A percentile compares a stretch with the other conserved stretches of the same genome.
Evolutionary conservation across 1,140 invertebrate species (phyloP).

Genomic region (Ganaspis sp.): DNA sequence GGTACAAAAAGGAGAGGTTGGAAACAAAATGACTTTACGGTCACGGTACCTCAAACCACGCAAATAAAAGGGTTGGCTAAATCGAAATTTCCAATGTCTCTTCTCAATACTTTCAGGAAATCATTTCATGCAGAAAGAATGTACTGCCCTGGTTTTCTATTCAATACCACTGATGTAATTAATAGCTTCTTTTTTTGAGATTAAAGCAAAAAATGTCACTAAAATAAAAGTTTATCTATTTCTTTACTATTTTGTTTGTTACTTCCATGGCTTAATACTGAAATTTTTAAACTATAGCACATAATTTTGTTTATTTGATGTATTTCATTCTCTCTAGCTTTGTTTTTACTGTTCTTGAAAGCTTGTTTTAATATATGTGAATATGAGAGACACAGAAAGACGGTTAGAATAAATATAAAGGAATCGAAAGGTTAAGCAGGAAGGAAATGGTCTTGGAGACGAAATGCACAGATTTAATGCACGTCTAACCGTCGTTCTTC

Average conservation of each 20-base stretch:
- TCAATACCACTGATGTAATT: too few species aligned
- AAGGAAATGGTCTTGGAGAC: not conserved
- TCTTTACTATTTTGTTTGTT: too few species aligned
- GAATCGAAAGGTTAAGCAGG: not conserved
- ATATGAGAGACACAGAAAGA: not conserved
- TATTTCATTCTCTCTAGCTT: too few species aligned
- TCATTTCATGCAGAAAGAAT: too few species aligned
- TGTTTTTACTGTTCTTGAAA: too few species aligned
- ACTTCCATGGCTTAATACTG: too few species aligned
- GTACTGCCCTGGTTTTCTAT: too few species aligned
- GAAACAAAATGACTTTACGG: slow-evolving; percentile 7
- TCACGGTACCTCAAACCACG: not conserved
- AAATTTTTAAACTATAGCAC: too few species aligned
- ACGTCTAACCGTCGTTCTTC: not conserved
- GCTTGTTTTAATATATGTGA: not conserved
- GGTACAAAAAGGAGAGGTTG: slow-evolving; percentile 12
- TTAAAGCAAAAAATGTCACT: too few species aligned
- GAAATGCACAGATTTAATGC: slow-evolving; percentile 3
- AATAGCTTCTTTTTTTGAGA: too few species aligned
- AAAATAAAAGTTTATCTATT: too few species aligned
- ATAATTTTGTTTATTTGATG: too few species aligned
- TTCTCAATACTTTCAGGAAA: not conserved
- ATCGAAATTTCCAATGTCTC: not conserved
- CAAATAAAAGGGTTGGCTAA: not conserved
- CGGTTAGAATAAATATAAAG: not conserved